Conservation (phyloP, 2,888 invertebrate species). For the Stratiomys singularior region DNA sequence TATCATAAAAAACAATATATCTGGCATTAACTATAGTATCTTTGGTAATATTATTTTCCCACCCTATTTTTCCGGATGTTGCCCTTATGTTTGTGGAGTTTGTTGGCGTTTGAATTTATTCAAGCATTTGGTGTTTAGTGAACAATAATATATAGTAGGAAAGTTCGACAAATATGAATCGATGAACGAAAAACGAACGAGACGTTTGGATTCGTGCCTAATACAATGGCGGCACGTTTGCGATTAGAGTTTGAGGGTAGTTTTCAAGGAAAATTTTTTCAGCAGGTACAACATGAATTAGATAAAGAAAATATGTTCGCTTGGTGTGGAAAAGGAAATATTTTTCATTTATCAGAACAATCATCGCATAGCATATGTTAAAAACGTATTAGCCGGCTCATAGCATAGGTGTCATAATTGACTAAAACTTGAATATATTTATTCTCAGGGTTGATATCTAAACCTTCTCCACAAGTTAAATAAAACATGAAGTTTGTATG, state of each 20-base stretch:
- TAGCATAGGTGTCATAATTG: no score
- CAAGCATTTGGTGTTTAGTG: conserved; percentile 7
- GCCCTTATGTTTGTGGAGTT: background rate
- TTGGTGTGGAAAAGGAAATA: no score
- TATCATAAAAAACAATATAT: conserved; percentile 50
- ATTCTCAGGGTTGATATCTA: no score
- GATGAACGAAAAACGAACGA: conserved; percentile 46
- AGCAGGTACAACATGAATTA: no score
- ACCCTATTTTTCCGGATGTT: conserved; percentile 5
- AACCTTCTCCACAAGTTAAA: no score
- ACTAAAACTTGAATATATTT: no score
- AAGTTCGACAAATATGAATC: conserved; percentile 49
- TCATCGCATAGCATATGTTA: no score
- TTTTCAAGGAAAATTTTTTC: no score
- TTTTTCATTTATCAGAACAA: no score
- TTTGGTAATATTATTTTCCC: conserved; percentile 6
- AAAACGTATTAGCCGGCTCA: no score
- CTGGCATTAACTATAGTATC: conserved; percentile 13
- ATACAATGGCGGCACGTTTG: conserved; percentile 50
- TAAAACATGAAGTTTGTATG: no score
- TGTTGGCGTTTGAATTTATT: background rate
- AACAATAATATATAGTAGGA: conserved; percentile 24
- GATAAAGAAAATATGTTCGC: no score
- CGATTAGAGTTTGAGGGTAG: background rate
- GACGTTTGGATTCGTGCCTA: conserved; percentile 48